Base-by-base conservation (phyloP, 2,797 vertebrate genomes). In the Ctenochaetus hawaiiensis region DNA sequence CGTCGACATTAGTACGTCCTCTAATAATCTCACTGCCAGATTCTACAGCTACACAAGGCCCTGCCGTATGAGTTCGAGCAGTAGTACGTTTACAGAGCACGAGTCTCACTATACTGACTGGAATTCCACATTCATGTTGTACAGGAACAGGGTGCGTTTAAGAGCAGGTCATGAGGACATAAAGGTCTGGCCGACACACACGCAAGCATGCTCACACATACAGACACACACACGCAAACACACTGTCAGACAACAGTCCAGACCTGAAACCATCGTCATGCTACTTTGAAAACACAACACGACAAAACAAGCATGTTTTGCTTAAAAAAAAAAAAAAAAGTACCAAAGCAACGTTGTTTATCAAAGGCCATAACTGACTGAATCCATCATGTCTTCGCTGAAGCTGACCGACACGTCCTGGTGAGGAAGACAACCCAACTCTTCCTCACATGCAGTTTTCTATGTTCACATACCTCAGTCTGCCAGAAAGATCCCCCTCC, bases 291-390 rank as follows among this genome's bases (percentile, higher is more conserved):
- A 73, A 67, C 61, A 84, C 64, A 83, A 86, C 72, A 85, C 34
- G 51, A 88, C 80, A 81, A 82, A 85, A 88, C 73, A 78, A 76
- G 39, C 75, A 70, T 64, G 54, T 58, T 77, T 80, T 62, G 56
- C 18, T 23, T 22, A 57, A 62, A 67, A 47, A 43, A 77, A 67
- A 61, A 61, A 56, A 45, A 77, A 67, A 77, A 75, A 69, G 92
- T 95, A 95, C 94, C 92, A 83, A 91, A 92, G 87, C 84, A 78
- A 89, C 26, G 62, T 75, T 60, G 83, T 86, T 84, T 78, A 83
- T 75, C 34, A 80, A 92, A 93, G 89, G 89, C 88, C 89, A 76
- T 86, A 88, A 77, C 67, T 82, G 81, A 85, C 69, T 82, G 64
- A 82, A 72, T 81, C 76, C 69, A 52, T 71, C 17, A 39, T 63